Conservation (phyloP, 2,888 invertebrate species). For the Trissoscelio sp. region DNA sequence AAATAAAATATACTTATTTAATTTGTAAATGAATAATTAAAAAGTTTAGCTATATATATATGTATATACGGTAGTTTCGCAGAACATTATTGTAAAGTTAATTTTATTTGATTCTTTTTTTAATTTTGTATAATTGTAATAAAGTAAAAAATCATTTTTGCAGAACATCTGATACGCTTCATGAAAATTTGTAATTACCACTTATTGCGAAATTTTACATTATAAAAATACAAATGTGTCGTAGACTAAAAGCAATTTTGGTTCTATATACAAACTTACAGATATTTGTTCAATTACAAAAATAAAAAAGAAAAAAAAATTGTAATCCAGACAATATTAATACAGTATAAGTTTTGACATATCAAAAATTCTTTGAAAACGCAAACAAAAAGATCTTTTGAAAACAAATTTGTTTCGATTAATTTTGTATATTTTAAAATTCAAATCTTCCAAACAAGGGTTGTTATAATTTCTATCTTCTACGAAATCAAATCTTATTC, state of each 20-base stretch:
- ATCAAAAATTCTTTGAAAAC: background rate
- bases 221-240: constrained; percentile 17
- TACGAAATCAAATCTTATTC: background rate
- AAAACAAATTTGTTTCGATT: background rate
- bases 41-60: background rate
- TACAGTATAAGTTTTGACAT: background rate
- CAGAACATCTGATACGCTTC: background rate
- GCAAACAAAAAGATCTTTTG: background rate
- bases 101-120: background rate
- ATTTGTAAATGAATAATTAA: background rate
- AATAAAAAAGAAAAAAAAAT: background rate
- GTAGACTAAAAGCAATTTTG: constrained; percentile 16
- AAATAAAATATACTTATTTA: background rate
- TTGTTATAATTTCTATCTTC: background rate
- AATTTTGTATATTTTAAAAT: no score
- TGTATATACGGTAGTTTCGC: background rate
- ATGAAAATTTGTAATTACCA: constrained; percentile 10
- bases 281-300: background rate
- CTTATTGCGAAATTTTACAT: constrained; percentile 2
- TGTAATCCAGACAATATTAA: background rate
- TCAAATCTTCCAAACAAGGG: background rate
- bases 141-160: background rate
- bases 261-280: constrained; percentile 18
- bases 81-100: background rate
- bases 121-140: no score